Evolutionary conservation across 2,797 vertebrate species (phyloP), one percentile per base, ranked within the genome.

Genomic region (Setipinna tenuifilis): DNA sequence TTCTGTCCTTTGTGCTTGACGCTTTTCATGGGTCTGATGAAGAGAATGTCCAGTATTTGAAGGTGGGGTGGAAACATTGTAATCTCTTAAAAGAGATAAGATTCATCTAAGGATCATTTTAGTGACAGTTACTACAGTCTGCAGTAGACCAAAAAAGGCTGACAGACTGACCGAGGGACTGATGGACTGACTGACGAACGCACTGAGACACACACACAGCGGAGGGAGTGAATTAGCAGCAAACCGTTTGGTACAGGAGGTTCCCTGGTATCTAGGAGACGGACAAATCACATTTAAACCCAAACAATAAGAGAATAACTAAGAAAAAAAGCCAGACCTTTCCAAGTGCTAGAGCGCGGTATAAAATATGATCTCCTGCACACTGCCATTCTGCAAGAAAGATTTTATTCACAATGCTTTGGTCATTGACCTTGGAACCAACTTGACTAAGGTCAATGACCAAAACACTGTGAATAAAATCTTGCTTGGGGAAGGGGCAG

Each of bases 151-250:
- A 82, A 28, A 85, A 85, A 41, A 41, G 35, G 35, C 41, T 41
- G 71, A 35, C 71, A 28, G 62, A 25, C 62, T 48, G 83, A 16
- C 61, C n/a, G 48, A 78, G n/a, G 44, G 85, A 83, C 23, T 6
- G 23, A 61, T 82, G 83, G 84, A 82, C 84, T 82, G 58, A 25
- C 65, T 83, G 84, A 58, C 71, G 19, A 71, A 78, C 50, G 62
- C 21, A 71, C 82, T 41, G 54, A 80, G 58, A 83, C 81, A 86
- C 68, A 58, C 28, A 90, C 90, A 93, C 90, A 94, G 89, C 88
- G 89, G 93, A 91, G 90, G 89, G 92, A 93, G 87, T 83, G 89
- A 87, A 89, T 95, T 95, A 96, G 95, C 95, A 96, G 95, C 95
- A 95, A 78, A 92, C 93, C 94, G 93, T 93, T 93, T 92, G 93